phyloP scores from a whole-genome alignment of 2,113 vertebrate genomes.

The Hydrolagus affinis region DNA sequence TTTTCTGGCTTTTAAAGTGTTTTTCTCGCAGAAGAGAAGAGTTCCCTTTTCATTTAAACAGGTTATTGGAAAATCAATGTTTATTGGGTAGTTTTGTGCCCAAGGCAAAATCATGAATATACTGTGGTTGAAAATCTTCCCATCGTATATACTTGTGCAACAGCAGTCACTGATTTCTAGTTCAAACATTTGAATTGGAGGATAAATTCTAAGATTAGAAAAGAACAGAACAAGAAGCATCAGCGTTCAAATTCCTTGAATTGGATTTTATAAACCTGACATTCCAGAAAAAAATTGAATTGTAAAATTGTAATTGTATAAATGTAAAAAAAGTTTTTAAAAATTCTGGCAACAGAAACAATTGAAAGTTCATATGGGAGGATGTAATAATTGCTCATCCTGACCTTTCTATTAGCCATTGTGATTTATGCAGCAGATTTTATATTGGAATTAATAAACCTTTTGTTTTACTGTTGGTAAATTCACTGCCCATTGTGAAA shows the following conservation, averaged over 20 bases:
- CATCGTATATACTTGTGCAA: background rate
- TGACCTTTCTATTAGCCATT: background rate
- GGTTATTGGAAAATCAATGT: background rate
- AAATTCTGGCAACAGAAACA: background rate
- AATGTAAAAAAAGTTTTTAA: background rate
- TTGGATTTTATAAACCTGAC: background rate
- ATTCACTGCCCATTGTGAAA: too few species aligned
- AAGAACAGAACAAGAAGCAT: background rate
- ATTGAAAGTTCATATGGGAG: background rate
- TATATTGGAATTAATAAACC: background rate
- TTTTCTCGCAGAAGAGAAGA: background rate
- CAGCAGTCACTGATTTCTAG: constrained; percentile 15
- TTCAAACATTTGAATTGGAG: background rate
- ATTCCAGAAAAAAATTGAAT: background rate
- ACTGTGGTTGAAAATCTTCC: too few species aligned
- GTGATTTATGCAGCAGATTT: constrained; percentile 7
- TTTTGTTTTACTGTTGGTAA: too few species aligned
- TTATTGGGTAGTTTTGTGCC: background rate
- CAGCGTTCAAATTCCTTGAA: background rate
- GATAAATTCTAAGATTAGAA: constrained; percentile 3
- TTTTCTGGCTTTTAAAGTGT: background rate
- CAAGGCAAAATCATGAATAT: background rate
- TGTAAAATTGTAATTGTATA: too few species aligned
- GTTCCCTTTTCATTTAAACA: background rate
- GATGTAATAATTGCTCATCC: background rate